Percentiles rank a stretch among this genome's conserved stretches.
phyloP scores from a whole-genome alignment of 2,797 vertebrate species.

The Lates japonicus region DNA sequence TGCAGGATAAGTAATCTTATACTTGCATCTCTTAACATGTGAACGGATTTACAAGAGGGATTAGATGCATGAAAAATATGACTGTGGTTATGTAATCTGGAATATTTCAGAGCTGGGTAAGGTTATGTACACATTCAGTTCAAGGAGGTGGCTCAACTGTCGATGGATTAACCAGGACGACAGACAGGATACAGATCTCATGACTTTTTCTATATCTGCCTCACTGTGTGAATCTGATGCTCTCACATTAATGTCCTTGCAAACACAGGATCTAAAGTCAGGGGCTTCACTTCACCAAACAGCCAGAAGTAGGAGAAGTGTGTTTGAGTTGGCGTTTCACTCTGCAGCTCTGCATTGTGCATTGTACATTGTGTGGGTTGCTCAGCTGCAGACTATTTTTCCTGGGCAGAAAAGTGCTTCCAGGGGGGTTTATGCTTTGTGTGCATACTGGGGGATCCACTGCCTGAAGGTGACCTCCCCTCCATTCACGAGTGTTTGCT shows the following conservation, averaged over 20 bases:
- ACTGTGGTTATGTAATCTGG: background rate
- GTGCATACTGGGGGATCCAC: constrained; percentile 43
- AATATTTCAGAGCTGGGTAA: background rate
- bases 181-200: constrained; percentile 40
- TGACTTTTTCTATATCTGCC: constrained; percentile 57
- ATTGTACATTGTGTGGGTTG: constrained; percentile 65
- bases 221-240: constrained; percentile 45
- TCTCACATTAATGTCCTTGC: constrained; percentile 27
- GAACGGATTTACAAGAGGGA: constrained; percentile 1
- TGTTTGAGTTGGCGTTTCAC: constrained; percentile 66
- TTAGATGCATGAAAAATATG: constrained; percentile 2
- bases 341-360: constrained; percentile 58
- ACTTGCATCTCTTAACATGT: constrained; percentile 5
- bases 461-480: constrained; percentile 56
- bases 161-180: constrained; percentile 53
- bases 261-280: constrained; percentile 45
- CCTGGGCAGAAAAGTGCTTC: constrained; percentile 62
- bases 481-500: constrained; percentile 67
- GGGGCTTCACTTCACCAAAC: constrained; percentile 30
- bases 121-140: constrained; percentile 14
- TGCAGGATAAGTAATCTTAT: constrained; percentile 8
- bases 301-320: constrained; percentile 40
- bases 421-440: constrained; percentile 45
- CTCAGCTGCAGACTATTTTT: constrained; percentile 70
- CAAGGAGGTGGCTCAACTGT: constrained; percentile 50